Evolutionary conservation across 2,888 invertebrate genomes (phyloP), one percentile per base, ranked within the genome.

Genomic region (Pecten maximus): DNA sequence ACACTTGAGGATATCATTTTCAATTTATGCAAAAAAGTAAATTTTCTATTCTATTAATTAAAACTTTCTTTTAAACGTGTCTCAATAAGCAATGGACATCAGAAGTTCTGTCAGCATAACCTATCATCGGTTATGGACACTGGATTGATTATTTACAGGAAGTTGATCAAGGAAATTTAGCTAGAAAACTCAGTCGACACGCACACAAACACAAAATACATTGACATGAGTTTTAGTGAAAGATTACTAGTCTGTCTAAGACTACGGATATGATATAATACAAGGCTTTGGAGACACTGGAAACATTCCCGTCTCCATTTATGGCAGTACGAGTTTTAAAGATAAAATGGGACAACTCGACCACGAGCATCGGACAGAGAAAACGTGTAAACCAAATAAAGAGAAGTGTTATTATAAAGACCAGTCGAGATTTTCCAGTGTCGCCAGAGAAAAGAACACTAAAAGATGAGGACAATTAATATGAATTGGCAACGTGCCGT

Each of bases 181-280:
- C n/a, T n/a, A n/a, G n/a, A n/a, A n/a, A n/a, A n/a, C n/a, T n/a
- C n/a, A n/a, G n/a, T n/a, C n/a, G n/a, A n/a, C n/a, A n/a, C n/a
- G n/a, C n/a, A n/a, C n/a, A n/a, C 60, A 60, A n/a, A 60, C 60
- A 60, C 60, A 60, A 60, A n/a, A 60, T 6, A 60, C 60, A 60
- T 28, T 60, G 28, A 60, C 16, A 50, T n/a, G 28, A 60, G n/a
- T n/a, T 60, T 60, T 60, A 60, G 60, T 60, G n/a, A 60, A 60
- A 28, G 1, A 60, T 60, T 60, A 60, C 60, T n/a, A 16, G 16
- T 8, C 44, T 44, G 44, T 44, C 60, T 60, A 28, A n/a, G 8
- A 12, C 15, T 35, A 74, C 10, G 35, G 1, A 60, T 0, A n/a
- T 23, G 23, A 60, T 60, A 19, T 16, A 74, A 74, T 23, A 74